Evolutionary conservation across 1,140 invertebrate species (phyloP), one percentile per base, ranked within the genome.

Genomic region (Lasioglossum albipes): DNA sequence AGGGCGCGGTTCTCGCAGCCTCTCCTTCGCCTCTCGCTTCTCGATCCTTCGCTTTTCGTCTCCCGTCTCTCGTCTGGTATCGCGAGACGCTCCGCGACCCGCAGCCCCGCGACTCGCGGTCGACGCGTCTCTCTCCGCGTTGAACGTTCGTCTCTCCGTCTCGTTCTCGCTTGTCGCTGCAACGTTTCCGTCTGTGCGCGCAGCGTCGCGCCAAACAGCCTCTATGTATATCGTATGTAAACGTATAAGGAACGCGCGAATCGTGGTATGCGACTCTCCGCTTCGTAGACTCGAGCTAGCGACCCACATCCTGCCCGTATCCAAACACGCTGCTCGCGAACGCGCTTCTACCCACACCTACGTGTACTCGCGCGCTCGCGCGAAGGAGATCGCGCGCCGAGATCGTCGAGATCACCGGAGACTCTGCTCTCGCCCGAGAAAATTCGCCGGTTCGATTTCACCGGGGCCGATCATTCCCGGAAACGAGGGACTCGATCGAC

Each of bases 281-380:
- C 78, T 82, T 87, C 82, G 87, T 84, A 88, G 88, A 91, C 85
- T 87, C 85, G 82, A 87, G 86, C 87, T 82, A 90, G 90, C 89
- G 91, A 91, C 91, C 90, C 89, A 91, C 91, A 91, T 91, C 89
- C 87, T 85, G 84, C 76, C 61, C 83, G 85, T 82, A 84, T 88
- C 85, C 88, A 88, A 85, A 87, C 81, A 86, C 76, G 69, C 68
- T 45, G 79, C 79, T 79, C 84, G 81, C 57, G 62, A 75, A 82
- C 74, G 61, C 66, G 52, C 52, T 52, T 62, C 49, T 68, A 85
- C 79, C 61, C 75, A 86, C 83, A 82, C 80, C 72, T 80, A 62
- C 36, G 69, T 66, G 41, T 27, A 66, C 82, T 81, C 78, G n/a
- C n/a, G n/a, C n/a, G n/a, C n/a, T n/a, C n/a, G n/a, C n/a, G n/a